Evolutionary conservation across 2,113 vertebrate species (phyloP).

Genomic region (Scatophagus argus): DNA sequence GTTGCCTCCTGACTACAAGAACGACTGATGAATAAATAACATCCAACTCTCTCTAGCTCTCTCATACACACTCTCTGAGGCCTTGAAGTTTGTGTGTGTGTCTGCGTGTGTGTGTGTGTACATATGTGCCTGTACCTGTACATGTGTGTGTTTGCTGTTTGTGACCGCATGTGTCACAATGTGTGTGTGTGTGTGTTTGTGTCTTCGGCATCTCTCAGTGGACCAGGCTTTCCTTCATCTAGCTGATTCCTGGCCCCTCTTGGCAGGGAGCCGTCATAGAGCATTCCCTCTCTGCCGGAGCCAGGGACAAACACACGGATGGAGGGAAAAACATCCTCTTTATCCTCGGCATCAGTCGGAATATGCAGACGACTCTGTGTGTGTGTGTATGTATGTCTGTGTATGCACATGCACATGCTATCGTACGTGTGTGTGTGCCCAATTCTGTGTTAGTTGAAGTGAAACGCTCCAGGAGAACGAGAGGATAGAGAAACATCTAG

Average conservation of each 20-base stretch:
- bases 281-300: conserved; percentile 75
- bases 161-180: conserved; percentile 54
- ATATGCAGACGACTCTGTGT: conserved; percentile 73
- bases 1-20: conserved; percentile 83
- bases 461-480: conserved; percentile 53
- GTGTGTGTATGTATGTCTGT: conserved; percentile 10
- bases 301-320: conserved; percentile 80
- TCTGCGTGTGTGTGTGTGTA: conserved; percentile 18
- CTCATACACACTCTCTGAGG: conserved; percentile 60
- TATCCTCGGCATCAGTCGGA: conserved; percentile 85
- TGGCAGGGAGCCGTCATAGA: conserved; percentile 79
- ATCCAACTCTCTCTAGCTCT: conserved; percentile 77
- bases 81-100: conserved; percentile 70
- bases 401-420: not conserved
- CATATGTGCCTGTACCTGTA: conserved; percentile 3
- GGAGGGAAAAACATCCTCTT: conserved; percentile 82
- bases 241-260: conserved; percentile 75
- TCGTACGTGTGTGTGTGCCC: not conserved
- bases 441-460: conserved; percentile 47
- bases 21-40: conserved; percentile 88
- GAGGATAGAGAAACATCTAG: conserved; percentile 57
- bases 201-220: conserved; percentile 75
- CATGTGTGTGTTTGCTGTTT: conserved; percentile 60
- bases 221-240: conserved; percentile 77
- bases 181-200: conserved; percentile 62